Evolutionary conservation across 2,797 vertebrate species (phyloP).

Genomic region (Todus mexicanus): DNA sequence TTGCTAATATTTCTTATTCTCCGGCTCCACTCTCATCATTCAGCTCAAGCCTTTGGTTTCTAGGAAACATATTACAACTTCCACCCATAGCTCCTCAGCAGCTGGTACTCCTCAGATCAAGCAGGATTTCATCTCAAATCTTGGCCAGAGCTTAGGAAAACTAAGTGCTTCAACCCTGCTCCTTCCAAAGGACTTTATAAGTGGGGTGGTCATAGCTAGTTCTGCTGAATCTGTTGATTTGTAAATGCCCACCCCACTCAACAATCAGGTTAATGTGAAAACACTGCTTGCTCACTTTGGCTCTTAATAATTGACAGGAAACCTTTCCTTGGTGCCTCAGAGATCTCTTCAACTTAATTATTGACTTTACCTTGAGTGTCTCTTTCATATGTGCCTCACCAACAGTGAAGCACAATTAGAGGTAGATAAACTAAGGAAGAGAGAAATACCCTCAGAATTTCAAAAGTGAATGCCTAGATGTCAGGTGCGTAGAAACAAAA

Average conservation of each 20-base stretch:
- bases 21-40: not conserved
- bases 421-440: not conserved
- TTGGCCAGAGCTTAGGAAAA: not conserved
- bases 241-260: accelerated
- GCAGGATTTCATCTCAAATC: not conserved
- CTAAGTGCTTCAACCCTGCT: not conserved
- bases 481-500: not conserved
- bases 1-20: not conserved
- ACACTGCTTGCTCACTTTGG: not conserved
- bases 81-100: not conserved
- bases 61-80: not conserved
- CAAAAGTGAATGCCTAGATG: not conserved
- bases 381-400: not conserved
- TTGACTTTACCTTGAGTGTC: not conserved
- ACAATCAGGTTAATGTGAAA: not conserved
- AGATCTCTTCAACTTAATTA: not conserved
- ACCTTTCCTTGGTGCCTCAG: not conserved
- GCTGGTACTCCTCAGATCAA: not conserved
- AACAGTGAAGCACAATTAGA: not conserved
- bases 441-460: not conserved
- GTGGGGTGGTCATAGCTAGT: not conserved
- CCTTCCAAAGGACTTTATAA: not conserved
- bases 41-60: conserved; percentile 24
- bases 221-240: not conserved
- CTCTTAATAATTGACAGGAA: not conserved